phyloP scores from a whole-genome alignment of 2,113 vertebrate species.

The Odontesthes bonariensis region DNA sequence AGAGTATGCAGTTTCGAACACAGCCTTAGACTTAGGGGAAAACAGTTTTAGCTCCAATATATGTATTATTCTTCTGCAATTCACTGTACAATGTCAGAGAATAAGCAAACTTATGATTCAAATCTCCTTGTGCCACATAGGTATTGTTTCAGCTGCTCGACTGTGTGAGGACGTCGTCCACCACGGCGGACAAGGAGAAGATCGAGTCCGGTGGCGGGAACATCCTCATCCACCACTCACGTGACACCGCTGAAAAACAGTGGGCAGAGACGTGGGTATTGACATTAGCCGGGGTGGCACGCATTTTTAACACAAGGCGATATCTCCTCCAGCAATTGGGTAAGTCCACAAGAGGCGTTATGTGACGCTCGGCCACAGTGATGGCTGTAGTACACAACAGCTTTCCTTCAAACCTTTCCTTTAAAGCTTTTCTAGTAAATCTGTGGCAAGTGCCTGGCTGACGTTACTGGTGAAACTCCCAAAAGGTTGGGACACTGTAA shows the following conservation, averaged over 20 bases:
- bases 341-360: constrained; percentile 58
- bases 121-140: constrained; percentile 69
- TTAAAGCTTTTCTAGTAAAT: too few relatives aligned
- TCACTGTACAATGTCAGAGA: background rate
- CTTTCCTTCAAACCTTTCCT: too few relatives aligned
- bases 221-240: constrained; percentile 98
- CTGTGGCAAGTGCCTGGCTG: too few relatives aligned
- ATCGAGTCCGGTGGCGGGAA: constrained; percentile 98
- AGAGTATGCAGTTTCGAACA: too few relatives aligned
- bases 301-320: constrained; percentile 97
- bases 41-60: too few relatives aligned
- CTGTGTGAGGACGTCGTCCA: constrained; percentile 94
- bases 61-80: too few relatives aligned
- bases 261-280: constrained; percentile 99
- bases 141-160: constrained; percentile 95
- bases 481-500: too few relatives aligned
- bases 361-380: background rate
- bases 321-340: constrained; percentile 95
- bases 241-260: constrained; percentile 99
- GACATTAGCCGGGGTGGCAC: constrained; percentile 94
- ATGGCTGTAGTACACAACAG: too few relatives aligned
- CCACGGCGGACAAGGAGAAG: constrained; percentile 98
- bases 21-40: too few relatives aligned
- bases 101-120: background rate
- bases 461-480: too few relatives aligned